A percentile compares a stretch with the other conserved stretches of the same genome.
These are phyloP conservation scores for Ectobius pallidus DNA, from an alignment of 2,888 invertebrate species.

Conservation along the genomic window DNA sequence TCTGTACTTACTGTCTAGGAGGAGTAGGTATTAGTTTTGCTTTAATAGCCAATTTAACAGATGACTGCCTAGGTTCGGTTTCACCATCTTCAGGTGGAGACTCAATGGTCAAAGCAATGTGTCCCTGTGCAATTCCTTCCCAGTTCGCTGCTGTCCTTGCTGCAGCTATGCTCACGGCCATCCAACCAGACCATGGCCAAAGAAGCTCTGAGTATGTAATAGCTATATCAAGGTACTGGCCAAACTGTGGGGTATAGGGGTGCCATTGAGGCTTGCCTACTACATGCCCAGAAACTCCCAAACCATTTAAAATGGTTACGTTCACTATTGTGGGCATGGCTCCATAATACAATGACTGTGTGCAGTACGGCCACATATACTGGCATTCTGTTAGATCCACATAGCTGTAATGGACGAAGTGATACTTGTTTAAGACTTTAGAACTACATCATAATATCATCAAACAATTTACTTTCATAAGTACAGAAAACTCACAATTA, in stretches of 20 bases:
- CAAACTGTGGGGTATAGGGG: constrained; percentile 82
- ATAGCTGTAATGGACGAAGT: constrained; percentile 78
- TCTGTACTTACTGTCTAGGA: constrained; percentile 69
- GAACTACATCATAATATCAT: too few species aligned
- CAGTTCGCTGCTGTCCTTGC: constrained; percentile 67
- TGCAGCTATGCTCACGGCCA: constrained; percentile 80
- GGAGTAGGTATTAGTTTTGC: constrained; percentile 92
- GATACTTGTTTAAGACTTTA: too few species aligned
- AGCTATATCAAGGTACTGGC: constrained; percentile 74
- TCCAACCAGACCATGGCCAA: constrained; percentile 98
- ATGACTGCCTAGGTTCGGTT: constrained; percentile 62
- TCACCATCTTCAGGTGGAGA: constrained; percentile 69
- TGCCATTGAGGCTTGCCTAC: constrained; percentile 79
- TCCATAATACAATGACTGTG: constrained; percentile 89
- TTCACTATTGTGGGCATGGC: constrained; percentile 89
- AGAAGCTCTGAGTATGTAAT: constrained; percentile 78
- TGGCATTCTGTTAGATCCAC: constrained; percentile 94
- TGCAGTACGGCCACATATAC: constrained; percentile 99
- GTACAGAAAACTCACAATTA: too few species aligned
- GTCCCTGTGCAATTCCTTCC: constrained; percentile 83
- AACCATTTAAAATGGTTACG: constrained; percentile 91
- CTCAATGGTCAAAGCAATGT: constrained; percentile 80
- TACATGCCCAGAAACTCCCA: constrained; percentile 87
- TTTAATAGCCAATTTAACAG: constrained; percentile 69
- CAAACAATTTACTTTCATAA: too few species aligned